Evolutionary conservation across 2,888 invertebrate species (phyloP).

Genomic region (Polietes domitor): DNA sequence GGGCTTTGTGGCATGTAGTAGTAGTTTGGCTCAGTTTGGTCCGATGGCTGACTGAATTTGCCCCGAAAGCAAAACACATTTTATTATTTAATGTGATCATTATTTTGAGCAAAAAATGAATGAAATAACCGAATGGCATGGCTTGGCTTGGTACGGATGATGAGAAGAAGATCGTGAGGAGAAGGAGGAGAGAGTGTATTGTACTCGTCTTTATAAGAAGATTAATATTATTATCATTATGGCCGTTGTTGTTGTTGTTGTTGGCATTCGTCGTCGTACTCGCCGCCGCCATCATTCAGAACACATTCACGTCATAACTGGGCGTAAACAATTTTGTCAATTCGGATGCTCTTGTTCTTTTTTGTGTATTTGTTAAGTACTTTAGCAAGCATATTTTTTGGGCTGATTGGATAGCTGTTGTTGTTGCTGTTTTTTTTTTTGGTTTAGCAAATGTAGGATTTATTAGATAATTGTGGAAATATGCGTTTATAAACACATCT

Average conservation of each 20-base stretch:
- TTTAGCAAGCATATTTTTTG: constrained; percentile 49
- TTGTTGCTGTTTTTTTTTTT: not conserved
- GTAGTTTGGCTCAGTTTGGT: constrained; percentile 37
- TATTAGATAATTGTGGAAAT: constrained; percentile 59
- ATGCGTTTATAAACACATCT: not conserved
- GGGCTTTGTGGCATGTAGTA: constrained; percentile 2
- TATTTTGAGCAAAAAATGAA: constrained; percentile 16
- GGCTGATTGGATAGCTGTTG: not conserved
- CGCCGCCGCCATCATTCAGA: constrained; percentile 50
- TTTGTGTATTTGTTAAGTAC: constrained; percentile 60
- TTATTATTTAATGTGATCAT: constrained; percentile 33
- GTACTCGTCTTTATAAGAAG: constrained; percentile 35
- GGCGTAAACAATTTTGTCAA: constrained; percentile 67
- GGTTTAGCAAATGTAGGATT: constrained; percentile 47
- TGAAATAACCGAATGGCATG: constrained; percentile 40
- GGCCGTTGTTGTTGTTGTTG: constrained; percentile 20
- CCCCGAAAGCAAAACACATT: constrained; percentile 11
- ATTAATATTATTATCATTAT: constrained; percentile 32
- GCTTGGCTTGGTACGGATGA: constrained; percentile 49
- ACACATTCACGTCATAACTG: constrained; percentile 67
- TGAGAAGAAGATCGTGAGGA: not conserved
- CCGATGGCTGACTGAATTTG: constrained; percentile 26
- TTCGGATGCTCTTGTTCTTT: constrained; percentile 31
- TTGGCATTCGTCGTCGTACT: not conserved
- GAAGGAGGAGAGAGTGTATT: not conserved